Evolutionary conservation across 2,888 invertebrate genomes (phyloP).

Genomic region (Phalangium opilio): DNA sequence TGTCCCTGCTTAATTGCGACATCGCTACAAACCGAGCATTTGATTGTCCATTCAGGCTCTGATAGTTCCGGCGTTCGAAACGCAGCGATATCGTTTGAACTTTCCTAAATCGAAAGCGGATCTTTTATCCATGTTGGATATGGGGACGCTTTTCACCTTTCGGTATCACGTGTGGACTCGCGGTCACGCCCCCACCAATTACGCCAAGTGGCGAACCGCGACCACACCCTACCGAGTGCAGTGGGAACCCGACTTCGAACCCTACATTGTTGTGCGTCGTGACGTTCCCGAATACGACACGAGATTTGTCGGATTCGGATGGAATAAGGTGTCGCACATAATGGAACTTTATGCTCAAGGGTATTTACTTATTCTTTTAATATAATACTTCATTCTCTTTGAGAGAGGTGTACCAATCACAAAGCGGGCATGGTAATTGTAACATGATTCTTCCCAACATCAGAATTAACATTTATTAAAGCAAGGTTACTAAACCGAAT

Average conservation of each 20-base stretch:
- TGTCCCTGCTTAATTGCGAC: no score
- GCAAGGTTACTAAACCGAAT: no score
- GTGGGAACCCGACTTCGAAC: constrained; percentile 82
- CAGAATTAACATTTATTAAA: no score
- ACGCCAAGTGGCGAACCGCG: constrained; percentile 59
- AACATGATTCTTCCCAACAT: no score
- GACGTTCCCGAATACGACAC: constrained; percentile 64
- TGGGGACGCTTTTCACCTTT: constrained; percentile 64
- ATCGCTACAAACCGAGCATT: no score
- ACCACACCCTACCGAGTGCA: constrained; percentile 64
- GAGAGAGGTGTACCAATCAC: no score
- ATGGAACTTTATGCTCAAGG: constrained; percentile 61
- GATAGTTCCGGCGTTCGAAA: constrained; percentile 79
- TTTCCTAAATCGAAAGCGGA: constrained; percentile 63
- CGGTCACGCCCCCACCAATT: constrained; percentile 76
- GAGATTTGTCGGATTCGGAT: constrained; percentile 84
- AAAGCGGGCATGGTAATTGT: no score
- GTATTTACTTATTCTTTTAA: no score
- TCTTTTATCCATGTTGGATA: constrained; percentile 52
- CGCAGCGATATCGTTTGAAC: constrained; percentile 60
- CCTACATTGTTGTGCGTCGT: constrained; percentile 61
- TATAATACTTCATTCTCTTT: no score
- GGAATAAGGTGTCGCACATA: constrained; percentile 87
- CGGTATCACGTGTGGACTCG: constrained; percentile 72
- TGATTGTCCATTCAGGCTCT: constrained; percentile 45